phyloP scores from a whole-genome alignment of 2,797 vertebrate genomes.

The Malurus leucopterus region DNA sequence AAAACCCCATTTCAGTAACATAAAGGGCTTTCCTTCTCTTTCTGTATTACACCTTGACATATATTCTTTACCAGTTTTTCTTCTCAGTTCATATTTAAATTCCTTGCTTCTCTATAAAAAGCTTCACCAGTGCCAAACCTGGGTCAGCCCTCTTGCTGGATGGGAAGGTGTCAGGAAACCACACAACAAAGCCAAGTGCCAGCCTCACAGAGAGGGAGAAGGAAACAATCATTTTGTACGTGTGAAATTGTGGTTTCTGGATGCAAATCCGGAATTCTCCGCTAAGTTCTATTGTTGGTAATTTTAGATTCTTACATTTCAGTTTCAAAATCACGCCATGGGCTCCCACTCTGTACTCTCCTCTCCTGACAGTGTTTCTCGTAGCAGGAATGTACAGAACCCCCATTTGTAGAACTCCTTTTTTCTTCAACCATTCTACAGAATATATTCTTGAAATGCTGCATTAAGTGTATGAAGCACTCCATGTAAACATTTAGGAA shows the following conservation, averaged over 20 bases:
- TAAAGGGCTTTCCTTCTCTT: background rate
- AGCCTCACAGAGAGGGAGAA: background rate
- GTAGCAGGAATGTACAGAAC: accelerated
- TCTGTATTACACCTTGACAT: background rate
- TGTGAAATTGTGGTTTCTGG: background rate
- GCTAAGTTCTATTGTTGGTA: background rate
- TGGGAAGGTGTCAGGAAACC: background rate
- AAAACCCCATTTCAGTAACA: no score
- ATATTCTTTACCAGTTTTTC: background rate
- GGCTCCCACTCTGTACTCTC: background rate
- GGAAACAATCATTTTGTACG: background rate
- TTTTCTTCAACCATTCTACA: background rate
- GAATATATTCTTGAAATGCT: background rate
- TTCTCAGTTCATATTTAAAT: background rate
- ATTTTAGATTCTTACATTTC: background rate
- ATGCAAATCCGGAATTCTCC: background rate
- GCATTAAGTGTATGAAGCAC: background rate
- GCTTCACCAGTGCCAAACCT: background rate
- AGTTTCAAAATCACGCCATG: background rate
- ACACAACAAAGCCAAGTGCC: background rate
- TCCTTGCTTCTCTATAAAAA: background rate
- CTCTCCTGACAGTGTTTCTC: background rate
- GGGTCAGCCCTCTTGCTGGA: background rate
- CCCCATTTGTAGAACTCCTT: background rate
- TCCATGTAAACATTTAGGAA: background rate